These are phyloP conservation scores for Emys orbicularis DNA, from an alignment of 2,797 vertebrate species.

Conservation along the genomic window DNA sequence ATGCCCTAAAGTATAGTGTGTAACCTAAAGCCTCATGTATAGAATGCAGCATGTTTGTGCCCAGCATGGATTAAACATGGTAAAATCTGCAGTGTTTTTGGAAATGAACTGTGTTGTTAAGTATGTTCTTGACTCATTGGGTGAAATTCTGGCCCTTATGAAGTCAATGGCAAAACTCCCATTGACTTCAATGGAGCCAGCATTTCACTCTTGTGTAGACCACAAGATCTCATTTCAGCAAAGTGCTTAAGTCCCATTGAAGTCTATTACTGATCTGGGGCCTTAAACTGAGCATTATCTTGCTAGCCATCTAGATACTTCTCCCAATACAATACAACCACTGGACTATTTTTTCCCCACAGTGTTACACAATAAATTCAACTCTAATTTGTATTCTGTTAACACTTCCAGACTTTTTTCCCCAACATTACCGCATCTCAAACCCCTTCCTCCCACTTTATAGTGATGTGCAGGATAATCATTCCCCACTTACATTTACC, in stretches of 20 bases:
- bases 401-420: background rate
- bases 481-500: background rate
- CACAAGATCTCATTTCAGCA: background rate
- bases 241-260: background rate
- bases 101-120: rapidly evolving
- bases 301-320: background rate
- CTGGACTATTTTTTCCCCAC: background rate
- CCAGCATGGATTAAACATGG: background rate
- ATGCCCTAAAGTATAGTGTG: background rate
- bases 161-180: background rate
- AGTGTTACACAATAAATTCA: background rate
- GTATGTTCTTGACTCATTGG: background rate
- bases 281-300: background rate
- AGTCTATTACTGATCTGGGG: background rate
- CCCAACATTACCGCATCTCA: background rate
- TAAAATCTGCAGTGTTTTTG: background rate
- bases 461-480: background rate
- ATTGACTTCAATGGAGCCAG: background rate
- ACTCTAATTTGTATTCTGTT: background rate
- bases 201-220: background rate
- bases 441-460: background rate
- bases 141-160: rapidly evolving
- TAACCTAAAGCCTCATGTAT: background rate
- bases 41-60: background rate
- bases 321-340: background rate